These are phyloP conservation scores for Limnodromus scolopaceus DNA, from an alignment of 2,797 vertebrate species.

Conservation along the genomic window DNA sequence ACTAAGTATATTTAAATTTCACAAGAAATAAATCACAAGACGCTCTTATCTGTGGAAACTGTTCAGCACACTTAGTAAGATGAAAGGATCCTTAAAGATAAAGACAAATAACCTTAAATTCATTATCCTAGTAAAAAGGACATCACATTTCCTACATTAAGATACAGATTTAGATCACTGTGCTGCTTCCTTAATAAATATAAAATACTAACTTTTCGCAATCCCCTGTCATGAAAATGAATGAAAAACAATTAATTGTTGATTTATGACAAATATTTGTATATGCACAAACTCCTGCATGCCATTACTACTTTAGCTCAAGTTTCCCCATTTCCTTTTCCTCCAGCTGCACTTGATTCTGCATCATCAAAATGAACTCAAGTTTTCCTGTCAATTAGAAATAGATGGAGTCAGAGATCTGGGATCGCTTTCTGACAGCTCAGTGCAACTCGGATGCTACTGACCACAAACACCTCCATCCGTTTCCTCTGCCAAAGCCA, in stretches of 20 bases:
- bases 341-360: slow-evolving; percentile 25
- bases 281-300: background rate
- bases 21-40: background rate
- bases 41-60: background rate
- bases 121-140: background rate
- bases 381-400: background rate
- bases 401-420: background rate
- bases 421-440: background rate
- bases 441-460: background rate
- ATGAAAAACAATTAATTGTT: background rate
- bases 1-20: background rate
- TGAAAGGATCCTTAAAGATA: background rate
- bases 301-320: background rate
- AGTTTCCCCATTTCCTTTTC: background rate
- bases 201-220: background rate
- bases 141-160: background rate
- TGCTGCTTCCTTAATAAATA: background rate
- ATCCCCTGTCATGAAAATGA: background rate
- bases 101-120: background rate
- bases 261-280: slow-evolving; percentile 10
- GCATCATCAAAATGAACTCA: background rate
- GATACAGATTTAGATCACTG: background rate
- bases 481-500: background rate
- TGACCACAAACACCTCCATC: background rate
- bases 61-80: background rate